Percentiles rank a stretch among this genome's conserved stretches.
Conservation (phyloP, 2,888 invertebrate species). For the Hetaerina titia region DNA sequence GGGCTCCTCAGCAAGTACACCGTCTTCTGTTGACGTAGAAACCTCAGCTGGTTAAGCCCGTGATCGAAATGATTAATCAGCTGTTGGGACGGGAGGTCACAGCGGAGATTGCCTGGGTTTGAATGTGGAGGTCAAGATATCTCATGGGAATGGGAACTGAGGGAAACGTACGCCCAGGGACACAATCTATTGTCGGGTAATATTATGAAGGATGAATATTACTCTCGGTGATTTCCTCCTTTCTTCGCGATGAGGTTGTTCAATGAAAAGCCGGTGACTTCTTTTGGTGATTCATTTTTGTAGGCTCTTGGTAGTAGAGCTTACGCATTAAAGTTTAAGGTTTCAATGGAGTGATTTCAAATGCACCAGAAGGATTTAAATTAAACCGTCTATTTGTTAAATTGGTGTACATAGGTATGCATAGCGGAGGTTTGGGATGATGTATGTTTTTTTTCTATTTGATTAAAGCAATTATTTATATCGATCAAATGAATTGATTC, state of each 20-base stretch:
- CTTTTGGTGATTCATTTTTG: background rate
- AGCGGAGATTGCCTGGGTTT: background rate
- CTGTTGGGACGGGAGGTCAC: background rate
- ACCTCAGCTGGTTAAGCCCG: background rate
- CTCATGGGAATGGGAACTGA: background rate
- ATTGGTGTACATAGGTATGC: too few species aligned
- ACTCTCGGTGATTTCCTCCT: background rate
- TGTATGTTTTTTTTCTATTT: background rate
- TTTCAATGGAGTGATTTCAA: background rate
- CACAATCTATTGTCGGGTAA: background rate
- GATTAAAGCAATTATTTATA: too few species aligned
- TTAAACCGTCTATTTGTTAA: too few species aligned
- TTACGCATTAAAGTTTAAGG: background rate
- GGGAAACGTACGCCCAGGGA: background rate
- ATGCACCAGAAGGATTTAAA: too few species aligned
- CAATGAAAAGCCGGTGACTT: background rate
- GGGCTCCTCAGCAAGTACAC: background rate
- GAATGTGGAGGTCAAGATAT: background rate
- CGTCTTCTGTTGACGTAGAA: background rate
- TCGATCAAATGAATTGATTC: too few species aligned
- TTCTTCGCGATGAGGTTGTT: background rate
- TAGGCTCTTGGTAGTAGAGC: background rate
- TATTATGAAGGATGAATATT: background rate
- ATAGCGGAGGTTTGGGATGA: background rate
- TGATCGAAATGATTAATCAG: slow-evolving; percentile 61